Evolutionary conservation across 2,113 vertebrate genomes (phyloP).

Genomic region (Rhagologus leucostigma): DNA sequence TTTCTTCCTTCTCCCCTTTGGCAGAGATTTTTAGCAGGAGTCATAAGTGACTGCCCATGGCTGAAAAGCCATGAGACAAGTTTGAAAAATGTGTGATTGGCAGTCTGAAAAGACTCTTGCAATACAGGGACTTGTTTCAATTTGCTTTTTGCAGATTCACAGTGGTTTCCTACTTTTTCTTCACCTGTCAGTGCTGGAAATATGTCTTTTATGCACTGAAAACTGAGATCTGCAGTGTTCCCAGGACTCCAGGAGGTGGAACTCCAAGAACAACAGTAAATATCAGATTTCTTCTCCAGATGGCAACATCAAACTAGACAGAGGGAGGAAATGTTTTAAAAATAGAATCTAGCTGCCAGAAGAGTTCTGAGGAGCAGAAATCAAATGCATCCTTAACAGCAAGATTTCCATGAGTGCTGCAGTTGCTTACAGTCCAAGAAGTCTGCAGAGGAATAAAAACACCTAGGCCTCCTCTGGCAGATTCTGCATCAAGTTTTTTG

Average conservation of each 20-base stretch:
- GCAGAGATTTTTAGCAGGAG: background rate
- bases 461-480: background rate
- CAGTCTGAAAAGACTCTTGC: background rate
- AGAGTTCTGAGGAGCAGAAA: background rate
- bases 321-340: background rate
- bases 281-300: conserved; percentile 27
- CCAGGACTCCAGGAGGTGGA: conserved; percentile 50
- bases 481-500: background rate
- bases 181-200: background rate
- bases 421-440: background rate
- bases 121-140: background rate
- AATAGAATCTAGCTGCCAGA: background rate
- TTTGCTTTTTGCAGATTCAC: conserved; percentile 26
- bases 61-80: background rate
- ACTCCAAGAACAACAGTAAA: conserved; percentile 42
- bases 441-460: background rate
- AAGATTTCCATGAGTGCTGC: background rate
- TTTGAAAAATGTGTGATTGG: background rate
- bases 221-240: conserved; percentile 45
- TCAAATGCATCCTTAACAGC: background rate
- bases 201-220: background rate
- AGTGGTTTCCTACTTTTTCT: background rate
- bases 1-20: background rate
- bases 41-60: background rate
- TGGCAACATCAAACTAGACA: background rate